Percentiles rank a stretch among this genome's conserved stretches.
phyloP scores from a whole-genome alignment of 23 tunicate species.

The Corella eumyota region DNA sequence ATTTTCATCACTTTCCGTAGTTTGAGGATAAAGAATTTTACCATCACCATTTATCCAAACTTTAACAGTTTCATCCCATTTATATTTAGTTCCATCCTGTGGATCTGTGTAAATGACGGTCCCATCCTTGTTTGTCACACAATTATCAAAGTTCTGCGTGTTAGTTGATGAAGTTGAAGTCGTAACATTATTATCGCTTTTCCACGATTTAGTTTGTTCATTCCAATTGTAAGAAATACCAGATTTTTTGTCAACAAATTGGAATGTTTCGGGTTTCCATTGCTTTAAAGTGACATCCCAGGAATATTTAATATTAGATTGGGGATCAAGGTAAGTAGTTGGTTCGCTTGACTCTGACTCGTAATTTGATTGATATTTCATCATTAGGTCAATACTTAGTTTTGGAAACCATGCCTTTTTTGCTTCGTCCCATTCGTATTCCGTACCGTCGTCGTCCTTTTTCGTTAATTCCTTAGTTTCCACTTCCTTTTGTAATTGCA shows the following conservation, averaged over 20 bases:
- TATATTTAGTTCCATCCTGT: constrained; percentile 33
- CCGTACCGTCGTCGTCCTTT: constrained; percentile 82
- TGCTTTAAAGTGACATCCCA: constrained; percentile 33
- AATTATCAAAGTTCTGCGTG: no score
- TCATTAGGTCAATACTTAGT: constrained; percentile 30
- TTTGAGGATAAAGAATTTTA: no score
- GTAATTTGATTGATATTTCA: constrained; percentile 60
- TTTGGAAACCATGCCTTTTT: constrained; percentile 97
- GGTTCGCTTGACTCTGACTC: constrained; percentile 1
- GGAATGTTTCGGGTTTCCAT: constrained; percentile 46
- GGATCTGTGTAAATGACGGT: constrained; percentile 34
- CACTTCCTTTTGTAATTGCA: constrained; percentile 48
- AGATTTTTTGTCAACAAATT: constrained; percentile 39
- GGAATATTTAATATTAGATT: constrained; percentile 30
- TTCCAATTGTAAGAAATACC: constrained; percentile 57
- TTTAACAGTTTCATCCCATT: constrained; percentile 33
- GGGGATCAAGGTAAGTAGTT: constrained; percentile 50
- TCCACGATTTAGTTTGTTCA: constrained; percentile 22
- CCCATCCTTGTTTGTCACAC: no score
- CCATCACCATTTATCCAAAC: no score
- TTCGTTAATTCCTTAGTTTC: constrained; percentile 13
- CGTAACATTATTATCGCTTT: not conserved
- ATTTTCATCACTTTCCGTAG: no score
- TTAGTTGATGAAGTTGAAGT: no score
- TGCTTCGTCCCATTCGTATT: constrained; percentile 91